phyloP scores from a whole-genome alignment of 2,797 vertebrate species.

The Triplophysa bombifrons region DNA sequence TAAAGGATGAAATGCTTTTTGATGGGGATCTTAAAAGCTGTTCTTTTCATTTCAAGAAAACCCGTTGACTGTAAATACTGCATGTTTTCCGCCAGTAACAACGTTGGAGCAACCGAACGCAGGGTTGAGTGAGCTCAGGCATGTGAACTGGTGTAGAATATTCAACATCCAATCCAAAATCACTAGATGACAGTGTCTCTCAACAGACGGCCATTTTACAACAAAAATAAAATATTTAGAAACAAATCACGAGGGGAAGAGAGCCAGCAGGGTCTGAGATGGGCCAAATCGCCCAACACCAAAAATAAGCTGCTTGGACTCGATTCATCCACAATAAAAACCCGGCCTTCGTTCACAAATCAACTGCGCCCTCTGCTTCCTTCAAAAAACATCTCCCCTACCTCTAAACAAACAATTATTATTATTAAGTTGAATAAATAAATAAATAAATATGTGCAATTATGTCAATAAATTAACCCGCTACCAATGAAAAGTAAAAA shows the following conservation, averaged over 20 bases:
- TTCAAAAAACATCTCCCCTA: neutral
- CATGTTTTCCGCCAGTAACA: constrained; percentile 30
- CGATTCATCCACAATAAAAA: constrained; percentile 14
- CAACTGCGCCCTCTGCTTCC: neutral
- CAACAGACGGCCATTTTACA: constrained; percentile 14
- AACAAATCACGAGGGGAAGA: neutral
- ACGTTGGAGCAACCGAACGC: constrained; percentile 6
- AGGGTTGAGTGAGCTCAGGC: constrained; percentile 6
- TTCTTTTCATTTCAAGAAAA: constrained; percentile 30
- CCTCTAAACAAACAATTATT: neutral
- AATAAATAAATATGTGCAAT: constrained; percentile 73
- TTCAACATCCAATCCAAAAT: constrained; percentile 28
- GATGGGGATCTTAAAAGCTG: constrained; percentile 27
- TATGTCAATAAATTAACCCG: constrained; percentile 59
- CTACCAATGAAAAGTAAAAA: constrained; percentile 49
- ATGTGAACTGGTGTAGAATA: constrained; percentile 25
- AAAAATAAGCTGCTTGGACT: constrained; percentile 9
- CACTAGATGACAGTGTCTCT: constrained; percentile 9
- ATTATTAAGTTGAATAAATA: constrained; percentile 32
- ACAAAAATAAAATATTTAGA: neutral
- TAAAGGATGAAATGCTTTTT: constrained; percentile 30
- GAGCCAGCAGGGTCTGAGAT: neutral
- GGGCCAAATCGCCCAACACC: neutral
- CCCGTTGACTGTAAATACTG: constrained; percentile 50
- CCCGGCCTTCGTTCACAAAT: constrained; percentile 33